Evolutionary conservation across 2,113 vertebrate genomes (phyloP), one percentile per base, ranked within the genome.

Genomic region (Catharus bicknelli): DNA sequence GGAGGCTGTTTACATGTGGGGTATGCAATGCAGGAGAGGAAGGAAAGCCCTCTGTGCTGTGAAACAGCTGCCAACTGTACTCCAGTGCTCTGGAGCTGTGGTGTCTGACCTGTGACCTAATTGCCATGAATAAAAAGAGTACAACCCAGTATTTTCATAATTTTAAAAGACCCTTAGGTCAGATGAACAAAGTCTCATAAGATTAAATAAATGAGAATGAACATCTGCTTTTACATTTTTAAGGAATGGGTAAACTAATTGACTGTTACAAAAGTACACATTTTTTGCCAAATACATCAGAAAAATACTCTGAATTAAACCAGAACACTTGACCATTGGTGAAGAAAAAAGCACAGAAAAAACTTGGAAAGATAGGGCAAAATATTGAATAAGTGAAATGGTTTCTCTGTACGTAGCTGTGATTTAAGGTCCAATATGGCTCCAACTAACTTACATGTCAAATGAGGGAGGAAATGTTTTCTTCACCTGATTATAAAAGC

Each of bases 1-100:
- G 45, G 21, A 81, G 34, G 27, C 42, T 83, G 20, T 86, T 76
- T 61, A 7, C 22, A 3, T 66, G 30, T 6, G 54, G n/a, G 7
- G 9, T 76, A 40, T 26, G 85, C 38, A 61, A 48, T 25, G 13
- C 27, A 63, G n/a, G 13, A n/a, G 29, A 43, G n/a, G 29, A 68
- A 75, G 23, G 23, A 58, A 63, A 72, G 22, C 1, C 0, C 17
- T 79, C 9, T 27, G 7, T 64, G n/a, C n/a, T 48, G 20, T 50
- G 22, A 36, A n/a, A 11, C 5, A 43, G 16, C 50, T 68, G 57
- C 34, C 51, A 62, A 42, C 7, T 50, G 4, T 30, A 9, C 22
- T 66, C 0, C 0, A 1, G 17, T 23, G 13, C 36, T 79, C 64
- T 68, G 50, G 32, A 54, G 13, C 30, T 74, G 11, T 27, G 54